Evolutionary conservation across 2,888 invertebrate genomes (phyloP), one percentile per base, ranked within the genome.

Genomic region (Elysia crispata): DNA sequence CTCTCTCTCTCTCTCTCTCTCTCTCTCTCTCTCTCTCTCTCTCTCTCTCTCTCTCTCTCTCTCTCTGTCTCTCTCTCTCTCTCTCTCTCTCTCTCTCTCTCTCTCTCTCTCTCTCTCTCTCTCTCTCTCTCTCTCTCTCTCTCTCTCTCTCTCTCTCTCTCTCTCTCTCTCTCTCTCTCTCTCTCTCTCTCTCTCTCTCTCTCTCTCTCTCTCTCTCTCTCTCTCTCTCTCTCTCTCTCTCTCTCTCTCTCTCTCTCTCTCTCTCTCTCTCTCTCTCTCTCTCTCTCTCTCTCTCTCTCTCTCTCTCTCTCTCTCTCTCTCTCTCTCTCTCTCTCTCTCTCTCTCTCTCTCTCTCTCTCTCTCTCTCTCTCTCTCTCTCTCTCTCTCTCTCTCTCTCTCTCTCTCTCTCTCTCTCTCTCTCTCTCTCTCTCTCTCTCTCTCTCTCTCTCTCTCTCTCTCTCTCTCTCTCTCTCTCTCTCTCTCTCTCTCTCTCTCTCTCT

Each of bases 261-360:
- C 73, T 49, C 54, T 49, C 73, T 49, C 54, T 49, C 50, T 49
- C 28, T n/a, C 50, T 73, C 50, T 73, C 50, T 73, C 50, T 73
- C 50, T 73, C 50, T 73, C 54, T 73, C 50, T 73, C 54, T 73
- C 50, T 73, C 54, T 73, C n/a, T 73, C 54, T 50, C 50, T 73
- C 54, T 73, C 50, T 72, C 50, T 50, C 49, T 72, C 50, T 50
- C 50, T 72, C 50, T 72, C 20, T 54, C 54, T 54, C 20, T 54
- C 54, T 54, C 20, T 54, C 54, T 54, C 20, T 54, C 54, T 54
- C 50, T 72, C 50, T 50, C 23, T 72, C 41, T 33, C n/a, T 70
- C 41, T 70, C 15, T 33, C 41, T 33, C n/a, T 70, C 41, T 13
- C 25, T 33, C 41, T 72, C n/a, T 33, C 33, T 72, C 28, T 25